phyloP scores from a whole-genome alignment of 1,140 invertebrate species.

The Drosophila dunni region DNA sequence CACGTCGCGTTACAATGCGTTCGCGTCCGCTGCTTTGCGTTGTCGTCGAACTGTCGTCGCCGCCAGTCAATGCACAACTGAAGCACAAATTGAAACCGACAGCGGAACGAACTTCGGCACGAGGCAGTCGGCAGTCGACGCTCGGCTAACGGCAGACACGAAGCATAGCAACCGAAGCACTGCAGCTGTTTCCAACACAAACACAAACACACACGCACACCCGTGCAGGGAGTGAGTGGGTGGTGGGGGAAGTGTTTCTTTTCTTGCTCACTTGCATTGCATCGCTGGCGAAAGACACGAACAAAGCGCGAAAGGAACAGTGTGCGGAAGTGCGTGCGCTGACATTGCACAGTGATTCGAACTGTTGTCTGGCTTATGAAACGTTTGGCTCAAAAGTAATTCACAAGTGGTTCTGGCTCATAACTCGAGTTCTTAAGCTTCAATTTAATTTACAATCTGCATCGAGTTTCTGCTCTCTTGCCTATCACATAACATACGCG shows the following conservation, averaged over 20 bases:
- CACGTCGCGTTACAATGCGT: conserved; percentile 7
- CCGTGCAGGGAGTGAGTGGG: background rate
- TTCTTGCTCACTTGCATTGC: conserved; percentile 60
- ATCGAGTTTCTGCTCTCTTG: background rate
- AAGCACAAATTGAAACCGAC: conserved; percentile 40
- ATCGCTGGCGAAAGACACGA: conserved; percentile 52
- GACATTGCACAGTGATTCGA: conserved; percentile 31
- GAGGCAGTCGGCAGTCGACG: background rate
- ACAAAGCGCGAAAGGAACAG: conserved; percentile 14
- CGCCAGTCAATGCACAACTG: conserved; percentile 75
- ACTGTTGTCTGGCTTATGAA: conserved; percentile 3
- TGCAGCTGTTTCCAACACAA: conserved; percentile 34
- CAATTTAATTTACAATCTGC: conserved; percentile 5
- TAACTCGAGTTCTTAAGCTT: conserved; percentile 8
- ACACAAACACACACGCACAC: no score
- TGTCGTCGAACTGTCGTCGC: conserved; percentile 50
- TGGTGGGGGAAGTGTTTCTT: background rate
- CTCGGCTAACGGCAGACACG: background rate
- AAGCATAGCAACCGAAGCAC: conserved; percentile 15
- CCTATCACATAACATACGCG: no score
- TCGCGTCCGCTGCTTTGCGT: conserved; percentile 10
- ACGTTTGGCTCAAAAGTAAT: background rate
- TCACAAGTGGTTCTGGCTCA: conserved; percentile 20
- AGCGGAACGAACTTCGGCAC: conserved; percentile 41
- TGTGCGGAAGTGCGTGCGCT: conserved; percentile 58